These are phyloP conservation scores for Gymnocephalus cernua DNA, from an alignment of 2,113 vertebrate genomes.

Conservation along the genomic window DNA sequence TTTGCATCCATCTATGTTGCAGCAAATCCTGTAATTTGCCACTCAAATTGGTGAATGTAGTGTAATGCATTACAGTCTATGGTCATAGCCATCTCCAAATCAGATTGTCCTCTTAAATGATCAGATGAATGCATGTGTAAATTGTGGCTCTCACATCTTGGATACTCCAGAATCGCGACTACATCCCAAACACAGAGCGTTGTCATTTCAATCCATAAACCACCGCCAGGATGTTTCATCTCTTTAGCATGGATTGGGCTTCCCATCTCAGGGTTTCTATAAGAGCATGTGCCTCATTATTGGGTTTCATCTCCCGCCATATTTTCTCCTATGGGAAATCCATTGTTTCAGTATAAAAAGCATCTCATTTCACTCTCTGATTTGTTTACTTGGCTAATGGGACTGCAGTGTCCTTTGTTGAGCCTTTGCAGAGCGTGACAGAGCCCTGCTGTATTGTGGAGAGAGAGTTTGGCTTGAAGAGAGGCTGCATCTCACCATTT, in stretches of 20 bases:
- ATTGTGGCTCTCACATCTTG: slow-evolving; percentile 38
- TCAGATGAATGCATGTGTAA: slow-evolving; percentile 46
- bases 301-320: slow-evolving; percentile 75
- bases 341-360: slow-evolving; percentile 80
- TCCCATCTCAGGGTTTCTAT: slow-evolving; percentile 66
- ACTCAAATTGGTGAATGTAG: slow-evolving; percentile 34
- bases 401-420: slow-evolving; percentile 77
- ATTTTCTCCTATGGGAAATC: slow-evolving; percentile 78
- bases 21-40: slow-evolving; percentile 53
- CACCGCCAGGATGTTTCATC: slow-evolving; percentile 56
- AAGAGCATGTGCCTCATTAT: slow-evolving; percentile 72
- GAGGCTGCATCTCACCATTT: slow-evolving; percentile 74
- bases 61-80: slow-evolving; percentile 12
- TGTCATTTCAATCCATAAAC: slow-evolving; percentile 70
- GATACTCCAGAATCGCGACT: slow-evolving; percentile 34
- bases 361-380: slow-evolving; percentile 79
- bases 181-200: slow-evolving; percentile 63
- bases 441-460: slow-evolving; percentile 66
- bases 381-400: slow-evolving; percentile 81
- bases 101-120: slow-evolving; percentile 57
- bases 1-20: slow-evolving; percentile 62
- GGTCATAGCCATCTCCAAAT: slow-evolving; percentile 51
- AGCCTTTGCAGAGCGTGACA: slow-evolving; percentile 77
- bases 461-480: slow-evolving; percentile 65
- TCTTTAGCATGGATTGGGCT: slow-evolving; percentile 50